A percentile compares a stretch with the other conserved stretches of the same genome.
phyloP scores from a whole-genome alignment of 2,888 invertebrate genomes.

The Neoaliturus tenellus region DNA sequence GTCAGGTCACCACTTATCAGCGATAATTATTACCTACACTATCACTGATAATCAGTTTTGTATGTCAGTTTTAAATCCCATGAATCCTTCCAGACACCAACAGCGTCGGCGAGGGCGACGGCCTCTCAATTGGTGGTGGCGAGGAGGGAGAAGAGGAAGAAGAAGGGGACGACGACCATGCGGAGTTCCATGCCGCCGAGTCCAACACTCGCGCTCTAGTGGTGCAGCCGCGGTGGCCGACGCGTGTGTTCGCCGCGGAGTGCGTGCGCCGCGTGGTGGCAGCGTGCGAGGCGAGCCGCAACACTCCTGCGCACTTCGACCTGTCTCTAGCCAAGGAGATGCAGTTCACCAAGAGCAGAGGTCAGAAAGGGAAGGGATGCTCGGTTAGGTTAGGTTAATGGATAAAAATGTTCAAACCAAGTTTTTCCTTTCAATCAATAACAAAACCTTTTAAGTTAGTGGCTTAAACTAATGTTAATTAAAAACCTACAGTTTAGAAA shows the following conservation, averaged over 20 bases:
- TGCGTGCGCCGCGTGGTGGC: slow-evolving; percentile 94
- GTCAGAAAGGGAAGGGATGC: too few species aligned
- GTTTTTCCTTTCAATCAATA: too few species aligned
- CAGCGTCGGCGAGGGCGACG: slow-evolving; percentile 28
- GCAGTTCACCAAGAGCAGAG: slow-evolving; percentile 82
- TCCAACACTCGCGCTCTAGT: slow-evolving; percentile 84
- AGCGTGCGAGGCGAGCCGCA: slow-evolving; percentile 81
- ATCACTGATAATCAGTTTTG: too few species aligned
- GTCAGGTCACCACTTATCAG: too few species aligned
- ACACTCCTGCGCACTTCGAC: slow-evolving; percentile 91
- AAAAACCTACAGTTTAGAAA: too few species aligned
- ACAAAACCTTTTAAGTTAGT: too few species aligned
- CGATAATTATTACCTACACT: too few species aligned
- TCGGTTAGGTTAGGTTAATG: too few species aligned
- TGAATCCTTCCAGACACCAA: slow-evolving; percentile 40
- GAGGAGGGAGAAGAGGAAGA: slow-evolving; percentile 76
- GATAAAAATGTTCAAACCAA: too few species aligned
- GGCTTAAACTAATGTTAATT: too few species aligned
- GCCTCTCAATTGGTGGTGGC: slow-evolving; percentile 18
- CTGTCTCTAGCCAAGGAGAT: slow-evolving; percentile 92
- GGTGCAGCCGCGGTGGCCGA: slow-evolving; percentile 95
- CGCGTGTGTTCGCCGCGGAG: slow-evolving; percentile 96
- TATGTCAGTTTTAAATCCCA: too few species aligned
- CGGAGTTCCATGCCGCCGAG: slow-evolving; percentile 90
- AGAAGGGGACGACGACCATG: slow-evolving; percentile 90